These are phyloP conservation scores for Ecdyonurus torrentis DNA, from an alignment of 2,888 invertebrate species.

Conservation along the genomic window DNA sequence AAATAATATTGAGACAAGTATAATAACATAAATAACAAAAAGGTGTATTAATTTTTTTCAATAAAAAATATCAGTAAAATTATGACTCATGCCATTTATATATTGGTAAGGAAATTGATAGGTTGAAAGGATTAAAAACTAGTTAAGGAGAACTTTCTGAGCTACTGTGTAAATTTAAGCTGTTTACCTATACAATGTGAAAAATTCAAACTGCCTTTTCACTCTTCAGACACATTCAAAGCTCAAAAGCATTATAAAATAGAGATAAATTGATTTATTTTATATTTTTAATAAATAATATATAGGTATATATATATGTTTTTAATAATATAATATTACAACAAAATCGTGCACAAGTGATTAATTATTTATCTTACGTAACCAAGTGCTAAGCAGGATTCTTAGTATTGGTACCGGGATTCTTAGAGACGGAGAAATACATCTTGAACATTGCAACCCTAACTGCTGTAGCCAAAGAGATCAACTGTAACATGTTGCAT, in stretches of 20 bases:
- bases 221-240: no score
- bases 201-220: background rate
- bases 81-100: no score
- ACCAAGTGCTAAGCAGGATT: background rate
- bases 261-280: no score
- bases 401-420: background rate
- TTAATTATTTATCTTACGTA: background rate
- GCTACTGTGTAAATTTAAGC: background rate
- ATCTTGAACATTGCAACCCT: slow-evolving; percentile 7
- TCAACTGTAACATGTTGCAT: background rate
- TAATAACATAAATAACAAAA: no score
- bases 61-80: no score
- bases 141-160: background rate
- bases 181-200: background rate
- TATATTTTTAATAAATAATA: no score
- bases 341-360: background rate
- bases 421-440: slow-evolving; percentile 4
- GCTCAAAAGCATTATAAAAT: no score
- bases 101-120: no score
- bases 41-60: no score
- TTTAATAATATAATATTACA: background rate
- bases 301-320: no score
- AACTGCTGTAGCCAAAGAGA: slow-evolving; percentile 4
- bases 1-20: background rate
- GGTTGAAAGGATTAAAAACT: no score